Percentiles rank a stretch among this genome's conserved stretches.
phyloP scores from a whole-genome alignment of 2,113 vertebrate species.

The Carlito syrichta region DNA sequence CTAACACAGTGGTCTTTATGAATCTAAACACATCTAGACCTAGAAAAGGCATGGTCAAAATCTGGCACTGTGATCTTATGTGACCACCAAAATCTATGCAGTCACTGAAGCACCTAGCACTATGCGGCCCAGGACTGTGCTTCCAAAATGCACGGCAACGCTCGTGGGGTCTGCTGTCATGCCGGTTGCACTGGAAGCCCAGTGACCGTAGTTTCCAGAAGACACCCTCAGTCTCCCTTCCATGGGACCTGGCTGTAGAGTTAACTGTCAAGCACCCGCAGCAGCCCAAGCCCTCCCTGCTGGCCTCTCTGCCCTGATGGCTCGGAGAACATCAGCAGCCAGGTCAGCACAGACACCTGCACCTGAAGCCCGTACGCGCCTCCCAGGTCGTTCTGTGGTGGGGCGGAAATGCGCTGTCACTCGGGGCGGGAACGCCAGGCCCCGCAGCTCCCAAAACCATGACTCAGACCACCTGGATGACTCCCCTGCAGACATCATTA shows the following conservation, averaged over 20 bases:
- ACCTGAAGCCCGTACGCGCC: background rate
- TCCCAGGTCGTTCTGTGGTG: rapidly evolving
- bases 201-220: background rate
- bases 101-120: no score
- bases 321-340: background rate
- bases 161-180: background rate
- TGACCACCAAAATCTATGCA: background rate
- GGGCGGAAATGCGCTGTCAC: rapidly evolving
- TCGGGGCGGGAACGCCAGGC: rapidly evolving
- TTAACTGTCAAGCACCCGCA: background rate
- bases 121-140: background rate
- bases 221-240: rapidly evolving
- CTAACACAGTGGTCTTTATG: background rate
- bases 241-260: background rate
- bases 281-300: background rate
- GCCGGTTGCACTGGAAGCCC: background rate
- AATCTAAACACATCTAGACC: background rate
- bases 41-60: background rate
- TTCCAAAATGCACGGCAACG: background rate
- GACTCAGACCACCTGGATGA: background rate
- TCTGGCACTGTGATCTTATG: background rate
- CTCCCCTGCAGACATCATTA: rapidly evolving
- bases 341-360: rapidly evolving
- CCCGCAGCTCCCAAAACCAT: background rate
- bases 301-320: background rate